Percentiles rank a stretch among this genome's conserved stretches.
These are phyloP conservation scores for Acronicta leporina DNA, from an alignment of 2,888 invertebrate species.

Conservation along the genomic window DNA sequence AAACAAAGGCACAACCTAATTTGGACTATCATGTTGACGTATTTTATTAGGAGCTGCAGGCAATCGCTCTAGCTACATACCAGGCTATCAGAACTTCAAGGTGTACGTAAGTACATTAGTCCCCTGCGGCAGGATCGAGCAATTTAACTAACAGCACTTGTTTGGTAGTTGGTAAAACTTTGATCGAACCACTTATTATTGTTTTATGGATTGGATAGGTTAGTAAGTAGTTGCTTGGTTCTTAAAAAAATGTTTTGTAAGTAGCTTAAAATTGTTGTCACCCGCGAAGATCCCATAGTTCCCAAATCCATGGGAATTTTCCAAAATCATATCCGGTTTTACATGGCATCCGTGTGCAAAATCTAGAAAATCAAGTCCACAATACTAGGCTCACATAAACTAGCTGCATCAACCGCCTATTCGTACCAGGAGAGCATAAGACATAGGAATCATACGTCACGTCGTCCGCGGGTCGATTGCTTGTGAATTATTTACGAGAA, in stretches of 20 bases:
- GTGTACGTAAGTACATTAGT: slow-evolving; percentile 1
- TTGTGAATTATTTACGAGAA: slow-evolving; percentile 31
- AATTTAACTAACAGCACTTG: slow-evolving; percentile 5
- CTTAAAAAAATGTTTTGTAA: no score
- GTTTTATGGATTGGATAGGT: not conserved
- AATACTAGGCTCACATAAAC: not conserved
- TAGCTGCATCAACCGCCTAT: not conserved
- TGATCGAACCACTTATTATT: slow-evolving; percentile 1
- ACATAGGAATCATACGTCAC: slow-evolving; percentile 2
- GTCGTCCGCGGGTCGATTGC: slow-evolving; percentile 25
- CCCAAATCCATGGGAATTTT: no score
- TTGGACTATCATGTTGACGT: no score
- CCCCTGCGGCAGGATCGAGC: not conserved
- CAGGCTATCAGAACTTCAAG: not conserved
- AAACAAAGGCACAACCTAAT: no score
- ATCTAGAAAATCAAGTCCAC: no score
- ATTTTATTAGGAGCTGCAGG: no score
- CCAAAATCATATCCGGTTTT: no score
- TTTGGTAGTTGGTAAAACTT: slow-evolving; percentile 8
- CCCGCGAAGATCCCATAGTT: no score
- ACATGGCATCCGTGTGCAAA: no score
- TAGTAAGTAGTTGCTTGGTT: no score
- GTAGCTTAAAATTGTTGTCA: no score
- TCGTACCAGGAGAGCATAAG: not conserved
- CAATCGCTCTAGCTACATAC: not conserved